These are phyloP conservation scores for Agapornis canus DNA, from an alignment of 2,797 vertebrate genomes.

Conservation along the genomic window DNA sequence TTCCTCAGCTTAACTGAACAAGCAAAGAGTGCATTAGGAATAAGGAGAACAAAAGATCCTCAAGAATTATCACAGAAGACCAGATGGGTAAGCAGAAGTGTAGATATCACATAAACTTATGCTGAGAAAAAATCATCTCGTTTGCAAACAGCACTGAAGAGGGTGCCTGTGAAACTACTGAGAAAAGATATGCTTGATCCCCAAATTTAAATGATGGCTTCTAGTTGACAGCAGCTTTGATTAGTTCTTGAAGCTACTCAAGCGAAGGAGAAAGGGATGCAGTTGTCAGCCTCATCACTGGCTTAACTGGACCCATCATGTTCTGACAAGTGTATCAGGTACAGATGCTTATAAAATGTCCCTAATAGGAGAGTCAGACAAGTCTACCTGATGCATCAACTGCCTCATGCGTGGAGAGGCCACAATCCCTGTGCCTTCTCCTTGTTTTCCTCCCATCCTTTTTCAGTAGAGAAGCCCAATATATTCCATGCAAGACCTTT, in stretches of 20 bases:
- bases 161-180: background rate
- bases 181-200: background rate
- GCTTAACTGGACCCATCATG: background rate
- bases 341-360: background rate
- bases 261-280: background rate
- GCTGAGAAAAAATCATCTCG: background rate
- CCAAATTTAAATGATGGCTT: background rate
- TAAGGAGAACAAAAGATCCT: background rate
- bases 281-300: background rate
- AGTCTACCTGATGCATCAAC: background rate
- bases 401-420: background rate
- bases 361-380: background rate
- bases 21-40: background rate
- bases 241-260: background rate
- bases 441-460: background rate
- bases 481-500: fast-evolving
- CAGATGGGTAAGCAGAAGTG: background rate
- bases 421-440: background rate
- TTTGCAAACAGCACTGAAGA: background rate
- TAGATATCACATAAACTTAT: background rate
- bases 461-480: background rate
- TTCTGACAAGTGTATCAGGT: background rate
- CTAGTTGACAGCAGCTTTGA: conserved; percentile 35
- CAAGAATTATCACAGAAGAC: background rate
- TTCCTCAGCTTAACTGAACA: background rate